Percentiles rank a stretch among this genome's conserved stretches.
Conservation (phyloP, 2,888 invertebrate species). For the Prenolepis imparis region DNA sequence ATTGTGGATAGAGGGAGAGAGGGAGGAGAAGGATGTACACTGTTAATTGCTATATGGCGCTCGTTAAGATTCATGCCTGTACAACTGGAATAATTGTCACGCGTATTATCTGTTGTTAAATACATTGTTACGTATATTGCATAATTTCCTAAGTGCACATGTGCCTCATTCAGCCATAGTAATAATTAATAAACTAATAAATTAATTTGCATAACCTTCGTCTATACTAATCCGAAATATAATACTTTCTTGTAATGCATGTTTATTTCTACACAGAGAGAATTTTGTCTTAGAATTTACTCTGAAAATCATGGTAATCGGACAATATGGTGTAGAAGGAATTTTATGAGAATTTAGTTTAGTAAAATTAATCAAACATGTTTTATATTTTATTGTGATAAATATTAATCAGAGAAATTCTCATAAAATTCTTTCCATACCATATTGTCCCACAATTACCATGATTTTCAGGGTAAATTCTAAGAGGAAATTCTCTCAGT, state of each 20-base stretch:
- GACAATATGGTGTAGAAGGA: too few species aligned
- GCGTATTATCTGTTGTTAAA: slow-evolving; percentile 4
- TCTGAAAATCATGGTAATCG: too few species aligned
- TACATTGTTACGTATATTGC: neutral
- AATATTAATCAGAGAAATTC: too few species aligned
- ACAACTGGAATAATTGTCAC: slow-evolving; percentile 36
- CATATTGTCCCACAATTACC: too few species aligned
- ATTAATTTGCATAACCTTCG: neutral
- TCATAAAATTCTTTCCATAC: too few species aligned
- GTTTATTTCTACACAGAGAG: too few species aligned
- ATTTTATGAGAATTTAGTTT: too few species aligned
- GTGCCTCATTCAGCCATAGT: neutral
- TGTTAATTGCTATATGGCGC: slow-evolving; percentile 36
- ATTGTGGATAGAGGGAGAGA: neutral
- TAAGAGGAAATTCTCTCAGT: too few species aligned
- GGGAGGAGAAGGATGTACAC: neutral
- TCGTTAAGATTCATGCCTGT: slow-evolving; percentile 44
- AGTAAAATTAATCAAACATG: too few species aligned
- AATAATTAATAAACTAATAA: neutral
- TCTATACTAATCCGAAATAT: neutral
- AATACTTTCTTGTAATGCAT: neutral
- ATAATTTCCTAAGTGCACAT: neutral
- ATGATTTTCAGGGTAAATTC: too few species aligned
- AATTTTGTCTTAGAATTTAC: too few species aligned
- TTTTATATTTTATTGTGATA: too few species aligned